Evolutionary conservation across 2,113 vertebrate genomes (phyloP).

Genomic region (Macquaria australasica): DNA sequence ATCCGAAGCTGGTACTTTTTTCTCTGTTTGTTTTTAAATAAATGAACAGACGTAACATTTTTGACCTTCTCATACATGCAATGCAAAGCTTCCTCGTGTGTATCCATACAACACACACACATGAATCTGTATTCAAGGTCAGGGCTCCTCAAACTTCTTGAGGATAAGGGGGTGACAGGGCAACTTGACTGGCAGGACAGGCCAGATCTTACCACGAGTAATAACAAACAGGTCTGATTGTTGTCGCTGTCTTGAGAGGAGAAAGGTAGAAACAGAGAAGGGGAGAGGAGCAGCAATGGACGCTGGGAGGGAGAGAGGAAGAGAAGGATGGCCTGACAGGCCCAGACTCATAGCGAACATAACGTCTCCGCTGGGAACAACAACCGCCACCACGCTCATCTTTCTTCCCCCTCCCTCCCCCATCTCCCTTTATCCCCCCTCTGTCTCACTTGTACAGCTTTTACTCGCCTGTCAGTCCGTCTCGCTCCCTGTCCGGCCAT

Average conservation of each 20-base stretch:
- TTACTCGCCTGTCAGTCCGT: slow-evolving; percentile 68
- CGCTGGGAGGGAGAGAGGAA: slow-evolving; percentile 8
- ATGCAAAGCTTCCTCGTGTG: background rate
- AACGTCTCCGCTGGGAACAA: slow-evolving; percentile 68
- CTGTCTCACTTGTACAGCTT: slow-evolving; percentile 63
- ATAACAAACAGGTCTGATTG: slow-evolving; percentile 58
- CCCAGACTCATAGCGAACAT: slow-evolving; percentile 61
- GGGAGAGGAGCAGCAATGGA: slow-evolving; percentile 1
- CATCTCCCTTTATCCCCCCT: background rate
- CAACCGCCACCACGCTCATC: slow-evolving; percentile 52
- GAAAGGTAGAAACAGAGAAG: background rate
- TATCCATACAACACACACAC: too few relatives aligned
- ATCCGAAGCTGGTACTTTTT: background rate
- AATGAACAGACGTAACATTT: background rate
- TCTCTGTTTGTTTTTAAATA: background rate
- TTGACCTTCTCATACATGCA: background rate
- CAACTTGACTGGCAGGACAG: slow-evolving; percentile 46
- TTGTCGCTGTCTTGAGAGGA: slow-evolving; percentile 39
- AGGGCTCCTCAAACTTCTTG: slow-evolving; percentile 10
- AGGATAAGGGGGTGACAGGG: background rate
- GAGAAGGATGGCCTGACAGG: slow-evolving; percentile 66
- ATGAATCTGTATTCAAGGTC: slow-evolving; percentile 30
- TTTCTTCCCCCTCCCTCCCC: slow-evolving; percentile 22
- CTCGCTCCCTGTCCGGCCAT: slow-evolving; percentile 51
- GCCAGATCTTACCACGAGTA: slow-evolving; percentile 45